Evolutionary conservation across 2,888 invertebrate genomes (phyloP), one percentile per base, ranked within the genome.

Genomic region (Amphipyra tragopoginis): DNA sequence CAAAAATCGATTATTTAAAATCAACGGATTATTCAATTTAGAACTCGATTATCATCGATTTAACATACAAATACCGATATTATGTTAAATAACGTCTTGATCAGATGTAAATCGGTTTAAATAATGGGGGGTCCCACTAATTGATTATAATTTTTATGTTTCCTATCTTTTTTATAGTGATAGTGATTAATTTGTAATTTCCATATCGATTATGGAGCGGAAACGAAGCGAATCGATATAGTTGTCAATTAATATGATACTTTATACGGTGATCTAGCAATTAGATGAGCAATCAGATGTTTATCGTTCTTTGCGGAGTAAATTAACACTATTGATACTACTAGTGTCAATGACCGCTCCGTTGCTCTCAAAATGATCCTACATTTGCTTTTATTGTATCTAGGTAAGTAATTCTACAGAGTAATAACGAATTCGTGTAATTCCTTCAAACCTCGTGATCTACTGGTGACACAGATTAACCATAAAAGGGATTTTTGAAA

Each of bases 1-100:
- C 65, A 61, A 68, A 59, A 72, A 48, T 63, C 69, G 52, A 70
- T 72, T 72, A 65, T 71, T 45, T 33, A 26, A 53, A 57, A 53
- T 60, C 57, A 67, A 63, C 42, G 39, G 49, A 63, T 71, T 62
- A 69, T 69, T 74, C 44, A 72, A 69, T 74, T 72, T 48, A 58
- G 47, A 61, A 67, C 64, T 56, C 72, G 60, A 76, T 76, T 70
- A 70, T 49, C 58, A 62, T 59, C 58, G 53, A 80, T 83, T 85
- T 84, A 84, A 84, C 84, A 86, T 85, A 72, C 72, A 80, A 81
- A 82, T 79, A 69, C 82, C 75, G 73, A 80, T 82, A 80, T 84
- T 85, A 85, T 83, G 79, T 76, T 74, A 80, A 83, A 65, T 45
- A 81, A 85, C 76, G 67, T 81, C 81, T 82, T 81, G 77, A 86